A percentile compares a stretch with the other conserved stretches of the same genome.
phyloP scores from a whole-genome alignment of 2,113 vertebrate species.

The Tylochromis polylepis region DNA sequence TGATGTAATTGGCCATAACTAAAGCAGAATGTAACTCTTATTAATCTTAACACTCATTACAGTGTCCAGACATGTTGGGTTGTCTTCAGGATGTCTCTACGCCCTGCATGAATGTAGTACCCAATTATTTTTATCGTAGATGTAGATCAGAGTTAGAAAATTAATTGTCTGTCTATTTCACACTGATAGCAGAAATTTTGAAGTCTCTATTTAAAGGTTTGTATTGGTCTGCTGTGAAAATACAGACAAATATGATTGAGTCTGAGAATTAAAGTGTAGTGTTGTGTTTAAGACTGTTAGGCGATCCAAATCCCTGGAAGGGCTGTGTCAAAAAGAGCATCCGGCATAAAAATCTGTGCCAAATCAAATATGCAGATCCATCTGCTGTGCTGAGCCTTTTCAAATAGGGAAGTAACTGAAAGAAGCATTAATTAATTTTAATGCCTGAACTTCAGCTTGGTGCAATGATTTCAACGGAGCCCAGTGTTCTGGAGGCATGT shows the following conservation, averaged over 20 bases:
- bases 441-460: conserved; percentile 56
- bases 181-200: neutral
- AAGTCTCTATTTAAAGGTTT: neutral
- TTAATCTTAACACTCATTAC: neutral
- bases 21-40: neutral
- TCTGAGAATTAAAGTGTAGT: neutral
- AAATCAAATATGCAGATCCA: neutral
- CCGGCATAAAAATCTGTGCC: neutral
- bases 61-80: neutral
- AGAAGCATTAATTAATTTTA: neutral
- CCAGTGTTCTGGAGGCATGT: conserved; percentile 65
- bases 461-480: conserved; percentile 64
- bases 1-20: neutral
- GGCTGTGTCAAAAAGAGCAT: neutral
- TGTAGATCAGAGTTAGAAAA: neutral
- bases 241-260: neutral
- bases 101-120: neutral
- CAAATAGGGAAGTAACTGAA: neutral
- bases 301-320: neutral
- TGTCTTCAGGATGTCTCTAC: neutral
- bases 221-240: neutral
- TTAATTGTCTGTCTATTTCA: neutral
- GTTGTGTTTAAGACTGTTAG: neutral
- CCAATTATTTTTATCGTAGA: neutral
- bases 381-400: neutral